Conservation (phyloP, 2,888 invertebrate genomes). For the Zygothrica quintamaculata region DNA sequence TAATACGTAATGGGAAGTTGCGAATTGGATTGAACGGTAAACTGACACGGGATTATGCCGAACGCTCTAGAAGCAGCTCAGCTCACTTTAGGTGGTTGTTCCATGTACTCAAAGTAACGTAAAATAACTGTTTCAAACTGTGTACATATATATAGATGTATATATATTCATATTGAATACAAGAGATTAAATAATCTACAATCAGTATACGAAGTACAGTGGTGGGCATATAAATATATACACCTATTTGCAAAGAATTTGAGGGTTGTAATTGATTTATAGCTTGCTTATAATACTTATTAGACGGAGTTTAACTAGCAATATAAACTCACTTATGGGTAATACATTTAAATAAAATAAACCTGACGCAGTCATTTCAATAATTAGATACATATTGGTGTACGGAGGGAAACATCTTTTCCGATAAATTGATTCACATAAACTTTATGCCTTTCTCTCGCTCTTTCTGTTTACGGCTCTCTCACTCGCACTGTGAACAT, state of each 20-base stretch:
- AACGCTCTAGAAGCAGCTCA: conserved; percentile 22
- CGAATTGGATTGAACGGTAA: conserved; percentile 64
- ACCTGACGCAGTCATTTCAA: conserved; percentile 17
- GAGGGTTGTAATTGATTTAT: not conserved
- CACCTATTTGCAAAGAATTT: too few species aligned
- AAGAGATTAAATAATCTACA: too few species aligned
- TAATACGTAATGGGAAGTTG: conserved; percentile 50
- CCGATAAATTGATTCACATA: conserved; percentile 33
- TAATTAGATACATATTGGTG: conserved; percentile 14
- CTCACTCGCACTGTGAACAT: not conserved
- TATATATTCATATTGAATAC: too few species aligned
- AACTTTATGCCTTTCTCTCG: conserved; percentile 18
- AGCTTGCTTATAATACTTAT: not conserved
- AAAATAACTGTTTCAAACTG: not conserved
- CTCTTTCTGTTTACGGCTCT: not conserved
- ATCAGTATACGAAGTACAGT: too few species aligned
- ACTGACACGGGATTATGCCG: conserved; percentile 56
- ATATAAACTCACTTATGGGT: not conserved
- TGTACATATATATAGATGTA: too few species aligned
- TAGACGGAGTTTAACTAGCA: not conserved
- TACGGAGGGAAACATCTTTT: conserved; percentile 2
- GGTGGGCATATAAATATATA: too few species aligned
- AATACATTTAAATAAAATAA: conserved; percentile 3
- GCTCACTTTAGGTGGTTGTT: conserved; percentile 19
- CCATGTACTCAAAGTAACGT: not conserved